Base-by-base conservation (phyloP, 1,140 invertebrate genomes). In the Drosophila punjabiensis region DNA sequence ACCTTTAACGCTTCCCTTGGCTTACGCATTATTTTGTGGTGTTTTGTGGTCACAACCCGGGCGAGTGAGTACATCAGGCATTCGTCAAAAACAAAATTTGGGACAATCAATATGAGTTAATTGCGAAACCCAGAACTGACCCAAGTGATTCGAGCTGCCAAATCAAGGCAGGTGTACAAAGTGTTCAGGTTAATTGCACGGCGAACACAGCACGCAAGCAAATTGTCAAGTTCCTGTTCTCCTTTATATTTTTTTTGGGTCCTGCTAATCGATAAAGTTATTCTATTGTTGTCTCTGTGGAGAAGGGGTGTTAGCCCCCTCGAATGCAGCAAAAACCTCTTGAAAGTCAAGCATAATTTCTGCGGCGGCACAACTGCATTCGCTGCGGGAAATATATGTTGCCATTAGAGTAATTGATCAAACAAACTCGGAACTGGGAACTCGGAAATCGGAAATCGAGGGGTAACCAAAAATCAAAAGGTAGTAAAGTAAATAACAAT, bases 61-160 rank as follows among this genome's bases (percentile, higher is more conserved):
- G 52, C n/a, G 0, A 20, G 52, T 18, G 52, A 55, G 52, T 62
- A 81, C 70, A n/a, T 60, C 20, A 32, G 3, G 59, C 61, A 73
- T 75, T 78, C 37, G 24, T 24, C 24, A 24, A 24, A 61, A 50
- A 47, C 39, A 61, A 73, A 89, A 92, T 82, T 76, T 92, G 62
- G 90, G 78, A 84, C 90, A 90, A 90, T 92, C 90, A 92, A 90
- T 92, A 82, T 55, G 75, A 67, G 76, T 65, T 92, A 92, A 92
- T 92, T 82, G 85, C 82, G 75, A 64, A 61, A 77, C 59, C 39
- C 58, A 41, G 50, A 52, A 67, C 79, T 76, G 45, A 58, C 76
- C 59, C 45, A 50, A 41, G 47, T 67, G 48, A 69, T 61, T 66
- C 50, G 52, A 63, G 24, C 73, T 80, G 71, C 55, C 79, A 90